Conservation (phyloP, 2,888 invertebrate species). For the Ptychoptera contaminata region DNA sequence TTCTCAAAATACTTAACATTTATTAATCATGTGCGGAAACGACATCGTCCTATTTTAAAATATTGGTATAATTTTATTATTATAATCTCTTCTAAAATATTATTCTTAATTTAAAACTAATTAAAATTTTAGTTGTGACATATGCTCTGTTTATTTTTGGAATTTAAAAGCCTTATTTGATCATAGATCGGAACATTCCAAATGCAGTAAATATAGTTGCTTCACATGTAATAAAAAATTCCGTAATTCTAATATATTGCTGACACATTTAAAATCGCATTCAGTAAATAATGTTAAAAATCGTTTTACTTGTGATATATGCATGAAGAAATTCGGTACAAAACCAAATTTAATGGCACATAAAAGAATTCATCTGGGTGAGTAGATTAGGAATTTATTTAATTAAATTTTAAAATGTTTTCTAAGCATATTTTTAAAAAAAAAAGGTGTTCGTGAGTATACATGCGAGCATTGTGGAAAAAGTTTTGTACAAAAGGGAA, state of each 20-base stretch:
- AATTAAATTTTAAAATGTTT: background rate
- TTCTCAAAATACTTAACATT: slow-evolving; percentile 17
- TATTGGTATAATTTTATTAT: slow-evolving; percentile 14
- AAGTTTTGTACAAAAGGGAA: slow-evolving; percentile 32
- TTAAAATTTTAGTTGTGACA: background rate
- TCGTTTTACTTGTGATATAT: slow-evolving; percentile 11
- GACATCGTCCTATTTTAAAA: slow-evolving; percentile 15
- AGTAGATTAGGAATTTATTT: background rate
- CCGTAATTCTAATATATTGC: slow-evolving; percentile 11
- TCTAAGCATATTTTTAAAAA: too few relatives aligned
- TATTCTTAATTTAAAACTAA: background rate
- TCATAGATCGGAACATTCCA: slow-evolving; percentile 12
- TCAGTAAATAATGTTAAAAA: slow-evolving; percentile 9
- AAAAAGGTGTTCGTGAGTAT: slow-evolving; percentile 21
- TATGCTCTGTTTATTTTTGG: background rate
- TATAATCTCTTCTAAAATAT: background rate
- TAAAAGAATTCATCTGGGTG: slow-evolving; percentile 17
- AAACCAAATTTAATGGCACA: slow-evolving; percentile 15
- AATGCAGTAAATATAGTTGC: slow-evolving; percentile 11
- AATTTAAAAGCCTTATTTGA: background rate
- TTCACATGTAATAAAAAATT: slow-evolving; percentile 17
- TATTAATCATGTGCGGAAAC: slow-evolving; percentile 18
- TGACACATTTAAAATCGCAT: slow-evolving; percentile 15
- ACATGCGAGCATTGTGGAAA: slow-evolving; percentile 34
- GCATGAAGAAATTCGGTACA: slow-evolving; percentile 14